phyloP scores from a whole-genome alignment of 2,797 vertebrate genomes.

The Enteromius mattozi region DNA sequence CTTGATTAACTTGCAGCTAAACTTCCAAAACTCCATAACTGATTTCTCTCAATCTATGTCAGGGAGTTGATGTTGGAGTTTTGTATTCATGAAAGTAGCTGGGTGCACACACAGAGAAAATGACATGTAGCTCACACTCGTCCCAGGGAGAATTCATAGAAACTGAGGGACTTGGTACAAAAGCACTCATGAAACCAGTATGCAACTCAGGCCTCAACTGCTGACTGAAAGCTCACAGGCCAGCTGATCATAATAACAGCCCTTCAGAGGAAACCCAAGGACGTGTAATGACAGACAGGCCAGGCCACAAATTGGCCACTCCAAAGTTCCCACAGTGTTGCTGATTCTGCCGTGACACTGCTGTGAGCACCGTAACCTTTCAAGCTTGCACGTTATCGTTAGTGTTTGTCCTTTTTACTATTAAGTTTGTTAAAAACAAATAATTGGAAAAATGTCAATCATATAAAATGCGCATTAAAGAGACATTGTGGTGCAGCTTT shows the following conservation, averaged over 20 bases:
- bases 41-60: constrained; percentile 38
- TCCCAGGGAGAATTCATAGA: background rate
- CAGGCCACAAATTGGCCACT: background rate
- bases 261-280: constrained; percentile 33
- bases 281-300: constrained; percentile 36
- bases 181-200: constrained; percentile 4
- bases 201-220: constrained; percentile 2
- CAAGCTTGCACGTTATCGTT: background rate
- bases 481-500: background rate
- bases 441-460: background rate
- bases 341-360: background rate
- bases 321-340: constrained; percentile 21
- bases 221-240: constrained; percentile 24
- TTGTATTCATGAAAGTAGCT: constrained; percentile 46
- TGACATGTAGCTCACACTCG: constrained; percentile 14
- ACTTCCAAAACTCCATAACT: constrained; percentile 21
- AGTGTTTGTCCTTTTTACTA: background rate
- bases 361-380: background rate
- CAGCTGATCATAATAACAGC: constrained; percentile 30
- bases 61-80: constrained; percentile 30
- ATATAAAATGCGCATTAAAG: background rate
- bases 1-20: constrained; percentile 32
- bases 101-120: constrained; percentile 8
- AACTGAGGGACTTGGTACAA: constrained; percentile 1
- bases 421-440: background rate